Evolutionary conservation across 2,888 invertebrate genomes (phyloP).

Genomic region (Mimas tiliae): DNA sequence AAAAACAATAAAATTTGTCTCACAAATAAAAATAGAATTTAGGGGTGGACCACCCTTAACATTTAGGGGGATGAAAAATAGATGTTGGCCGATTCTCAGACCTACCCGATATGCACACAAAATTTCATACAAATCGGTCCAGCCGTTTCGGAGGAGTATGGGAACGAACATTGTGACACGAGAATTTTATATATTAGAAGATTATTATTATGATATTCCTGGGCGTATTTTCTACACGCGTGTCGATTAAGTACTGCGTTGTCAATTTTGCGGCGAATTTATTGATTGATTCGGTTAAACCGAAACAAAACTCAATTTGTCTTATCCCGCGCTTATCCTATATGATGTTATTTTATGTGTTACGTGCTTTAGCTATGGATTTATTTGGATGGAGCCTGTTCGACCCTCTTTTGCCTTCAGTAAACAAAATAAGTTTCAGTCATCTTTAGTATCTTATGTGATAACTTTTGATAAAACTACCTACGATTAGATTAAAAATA

Average conservation of each 20-base stretch:
- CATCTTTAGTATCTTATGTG: not conserved
- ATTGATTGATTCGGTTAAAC: conserved; percentile 47
- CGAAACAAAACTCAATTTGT: conserved; percentile 51
- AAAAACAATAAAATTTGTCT: too few relatives aligned
- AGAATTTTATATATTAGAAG: conserved; percentile 20
- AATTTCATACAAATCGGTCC: too few relatives aligned
- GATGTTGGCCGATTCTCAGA: too few relatives aligned
- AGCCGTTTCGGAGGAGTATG: too few relatives aligned
- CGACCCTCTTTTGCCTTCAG: conserved; percentile 7
- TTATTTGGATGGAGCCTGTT: conserved; percentile 1
- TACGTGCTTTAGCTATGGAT: conserved; percentile 18
- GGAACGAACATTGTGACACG: too few relatives aligned
- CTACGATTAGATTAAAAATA: too few relatives aligned
- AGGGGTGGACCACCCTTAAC: too few relatives aligned
- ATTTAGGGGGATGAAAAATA: too few relatives aligned
- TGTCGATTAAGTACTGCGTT: conserved; percentile 34
- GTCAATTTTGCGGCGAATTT: conserved; percentile 43
- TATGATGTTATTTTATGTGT: conserved; percentile 38
- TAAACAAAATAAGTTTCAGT: not conserved
- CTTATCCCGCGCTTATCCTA: conserved; percentile 41
- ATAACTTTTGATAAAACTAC: not conserved
- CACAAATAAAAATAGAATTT: conserved; percentile 35
- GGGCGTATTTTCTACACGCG: conserved; percentile 28
- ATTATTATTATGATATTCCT: conserved; percentile 34
- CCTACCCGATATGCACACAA: too few relatives aligned